Evolutionary conservation across 2,888 invertebrate species (phyloP).

Genomic region (Sinhomidia bicolor): DNA sequence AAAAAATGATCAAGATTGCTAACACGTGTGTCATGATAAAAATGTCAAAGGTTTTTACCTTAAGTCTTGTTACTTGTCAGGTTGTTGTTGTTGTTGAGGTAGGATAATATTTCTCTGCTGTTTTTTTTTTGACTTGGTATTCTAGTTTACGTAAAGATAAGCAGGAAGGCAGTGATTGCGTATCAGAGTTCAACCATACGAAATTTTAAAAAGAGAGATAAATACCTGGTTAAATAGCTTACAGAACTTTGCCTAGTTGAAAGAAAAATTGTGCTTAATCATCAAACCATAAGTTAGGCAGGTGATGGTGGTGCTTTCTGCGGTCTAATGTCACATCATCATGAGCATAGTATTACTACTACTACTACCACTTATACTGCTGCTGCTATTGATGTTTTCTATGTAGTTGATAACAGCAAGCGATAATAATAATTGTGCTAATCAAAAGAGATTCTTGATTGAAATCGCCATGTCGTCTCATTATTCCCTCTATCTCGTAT

Average conservation of each 20-base stretch:
- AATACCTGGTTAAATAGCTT: not conserved
- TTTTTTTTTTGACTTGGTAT: not conserved
- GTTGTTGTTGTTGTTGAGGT: not conserved
- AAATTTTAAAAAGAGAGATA: not conserved
- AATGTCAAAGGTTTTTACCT: not conserved
- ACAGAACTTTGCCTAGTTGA: not conserved
- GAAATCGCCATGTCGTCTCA: slow-evolving; percentile 61
- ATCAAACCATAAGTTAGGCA: slow-evolving; percentile 24
- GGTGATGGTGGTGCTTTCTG: slow-evolving; percentile 13
- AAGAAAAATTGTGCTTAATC: slow-evolving; percentile 62
- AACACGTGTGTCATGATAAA: slow-evolving; percentile 42
- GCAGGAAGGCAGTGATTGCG: not conserved
- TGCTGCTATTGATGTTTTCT: not conserved
- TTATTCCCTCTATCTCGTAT: not conserved
- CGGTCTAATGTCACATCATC: not conserved
- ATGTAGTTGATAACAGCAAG: not conserved
- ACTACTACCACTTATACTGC: not conserved
- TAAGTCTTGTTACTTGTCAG: not conserved
- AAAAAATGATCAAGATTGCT: slow-evolving; percentile 54
- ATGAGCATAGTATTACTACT: not conserved
- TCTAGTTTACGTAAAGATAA: not conserved
- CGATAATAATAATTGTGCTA: slow-evolving; percentile 59
- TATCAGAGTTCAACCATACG: not conserved
- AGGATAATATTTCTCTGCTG: not conserved
- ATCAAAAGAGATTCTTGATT: slow-evolving; percentile 66